These are phyloP conservation scores for Microctenopoma steveboyesi DNA, from an alignment of 2,797 vertebrate genomes.

Conservation along the genomic window DNA sequence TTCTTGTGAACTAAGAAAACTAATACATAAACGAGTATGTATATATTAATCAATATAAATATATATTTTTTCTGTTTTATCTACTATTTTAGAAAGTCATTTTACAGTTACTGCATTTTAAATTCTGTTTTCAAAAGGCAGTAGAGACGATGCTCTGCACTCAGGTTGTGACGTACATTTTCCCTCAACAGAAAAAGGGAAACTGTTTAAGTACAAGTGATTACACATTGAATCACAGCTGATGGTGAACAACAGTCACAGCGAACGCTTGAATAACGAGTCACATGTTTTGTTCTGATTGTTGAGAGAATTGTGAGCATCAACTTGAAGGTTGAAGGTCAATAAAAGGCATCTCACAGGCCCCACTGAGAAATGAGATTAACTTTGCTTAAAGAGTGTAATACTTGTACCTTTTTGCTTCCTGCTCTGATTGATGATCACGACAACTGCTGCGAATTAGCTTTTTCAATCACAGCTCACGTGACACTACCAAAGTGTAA, in stretches of 20 bases:
- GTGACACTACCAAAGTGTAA: background rate
- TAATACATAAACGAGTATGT: too few relatives aligned
- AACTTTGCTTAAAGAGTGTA: background rate
- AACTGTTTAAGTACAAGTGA: constrained; percentile 23
- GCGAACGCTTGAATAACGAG: constrained; percentile 38
- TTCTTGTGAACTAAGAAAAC: too few relatives aligned
- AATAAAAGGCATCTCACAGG: background rate
- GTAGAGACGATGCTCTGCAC: constrained; percentile 4
- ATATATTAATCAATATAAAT: too few relatives aligned
- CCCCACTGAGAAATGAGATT: constrained; percentile 11
- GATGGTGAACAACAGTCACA: constrained; percentile 41
- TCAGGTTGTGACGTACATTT: constrained; percentile 12
- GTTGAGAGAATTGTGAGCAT: constrained; percentile 8
- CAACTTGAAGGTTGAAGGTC: constrained; percentile 28
- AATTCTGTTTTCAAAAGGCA: background rate
- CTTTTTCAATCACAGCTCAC: constrained; percentile 23
- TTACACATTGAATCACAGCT: constrained; percentile 33
- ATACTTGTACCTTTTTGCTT: constrained; percentile 7
- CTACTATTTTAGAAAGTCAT: background rate
- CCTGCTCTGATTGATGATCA: constrained; percentile 28
- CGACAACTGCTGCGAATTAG: constrained; percentile 39
- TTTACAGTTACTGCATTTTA: background rate
- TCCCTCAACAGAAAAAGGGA: constrained; percentile 16
- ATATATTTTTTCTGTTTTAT: background rate
- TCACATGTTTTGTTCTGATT: constrained; percentile 23